Evolutionary conservation across 2,113 vertebrate genomes (phyloP), one percentile per base, ranked within the genome.

Genomic region (Smithornis capensis): DNA sequence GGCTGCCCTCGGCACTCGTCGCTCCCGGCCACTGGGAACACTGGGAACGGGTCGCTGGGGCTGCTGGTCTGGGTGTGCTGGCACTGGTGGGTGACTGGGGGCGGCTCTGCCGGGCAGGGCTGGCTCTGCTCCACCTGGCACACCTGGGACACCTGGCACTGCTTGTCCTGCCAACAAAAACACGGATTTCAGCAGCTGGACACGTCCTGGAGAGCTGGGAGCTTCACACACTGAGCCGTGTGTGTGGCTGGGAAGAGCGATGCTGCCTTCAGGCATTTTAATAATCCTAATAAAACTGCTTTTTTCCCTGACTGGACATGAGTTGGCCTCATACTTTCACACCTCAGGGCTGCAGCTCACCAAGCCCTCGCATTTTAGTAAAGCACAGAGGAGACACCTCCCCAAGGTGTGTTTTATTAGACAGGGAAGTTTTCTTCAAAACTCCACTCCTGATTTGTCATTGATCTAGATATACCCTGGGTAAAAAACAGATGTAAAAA

Each of bases 11-110:
- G 29, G 78, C 97, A 68, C 15, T 90, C 92, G 1, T 97, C 96
- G 0, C 45, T 63, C 29, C 73, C 80, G 4, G 40, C 71, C 40
- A 77, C 45, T 2, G 91, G 91, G 23, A 60, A 38, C 10, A 70
- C 44, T 2, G 92, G 91, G 18, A 64, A 38, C 10, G 71, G 8
- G 21, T 96, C 95, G 28, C 87, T 82, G 17, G 88, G 79, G 57
- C 73, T 60, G 5, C 68, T 9, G 25, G 93, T 94, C 94, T 97
- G 95, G 1, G 91, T 94, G 35, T 95, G 89, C 37, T 79, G 96
- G 92, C 95, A 95, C 56, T 94, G 96, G 8, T 84, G 88, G 2
- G 63, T 44, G 40, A 95, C 70, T 1, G 53, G 86, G 14, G 47
- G 2, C 13, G 50, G 93, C 40, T 96, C 94, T 0, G n/a, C 6